These are phyloP conservation scores for Porites lobata DNA, from an alignment of 92 coral and sea anemone genomes.

Conservation along the genomic window DNA sequence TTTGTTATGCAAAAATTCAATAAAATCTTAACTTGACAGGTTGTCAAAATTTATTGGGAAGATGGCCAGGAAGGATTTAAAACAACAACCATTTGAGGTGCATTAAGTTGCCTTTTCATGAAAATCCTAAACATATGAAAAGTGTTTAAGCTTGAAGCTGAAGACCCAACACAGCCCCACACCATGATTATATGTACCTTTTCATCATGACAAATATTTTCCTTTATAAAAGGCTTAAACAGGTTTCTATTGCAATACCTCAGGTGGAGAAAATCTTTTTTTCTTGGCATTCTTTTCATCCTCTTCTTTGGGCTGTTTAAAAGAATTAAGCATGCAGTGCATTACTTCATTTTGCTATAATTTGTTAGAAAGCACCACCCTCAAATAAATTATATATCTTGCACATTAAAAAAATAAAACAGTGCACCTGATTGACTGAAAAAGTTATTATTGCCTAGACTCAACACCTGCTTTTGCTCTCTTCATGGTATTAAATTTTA, in stretches of 20 bases:
- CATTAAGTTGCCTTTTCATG: too few species aligned
- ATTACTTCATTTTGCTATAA: not conserved
- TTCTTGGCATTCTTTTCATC: too few species aligned
- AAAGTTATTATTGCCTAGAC: not conserved
- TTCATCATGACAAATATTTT: not conserved
- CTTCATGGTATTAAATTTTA: not conserved
- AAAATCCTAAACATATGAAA: not conserved
- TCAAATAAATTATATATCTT: too few species aligned
- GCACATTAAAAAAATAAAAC: not conserved
- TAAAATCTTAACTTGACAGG: not conserved
- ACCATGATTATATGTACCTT: too few species aligned
- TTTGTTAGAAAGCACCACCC: too few species aligned
- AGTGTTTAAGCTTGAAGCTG: not conserved
- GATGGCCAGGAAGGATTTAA: not conserved
- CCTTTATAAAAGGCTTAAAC: slow-evolving; percentile 9
- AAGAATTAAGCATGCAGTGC: not conserved
- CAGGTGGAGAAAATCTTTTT: not conserved
- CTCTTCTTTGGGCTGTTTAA: slow-evolving; percentile 28
- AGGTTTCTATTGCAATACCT: slow-evolving; percentile 17
- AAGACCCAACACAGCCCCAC: too few species aligned
- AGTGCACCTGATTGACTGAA: too few species aligned
- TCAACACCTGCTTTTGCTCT: not conserved
- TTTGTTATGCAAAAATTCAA: not conserved
- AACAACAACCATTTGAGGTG: too few species aligned
- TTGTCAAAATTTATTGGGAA: too few species aligned